Base-by-base conservation (phyloP, 2,113 vertebrate genomes). In the Acanthisitta chloris region DNA sequence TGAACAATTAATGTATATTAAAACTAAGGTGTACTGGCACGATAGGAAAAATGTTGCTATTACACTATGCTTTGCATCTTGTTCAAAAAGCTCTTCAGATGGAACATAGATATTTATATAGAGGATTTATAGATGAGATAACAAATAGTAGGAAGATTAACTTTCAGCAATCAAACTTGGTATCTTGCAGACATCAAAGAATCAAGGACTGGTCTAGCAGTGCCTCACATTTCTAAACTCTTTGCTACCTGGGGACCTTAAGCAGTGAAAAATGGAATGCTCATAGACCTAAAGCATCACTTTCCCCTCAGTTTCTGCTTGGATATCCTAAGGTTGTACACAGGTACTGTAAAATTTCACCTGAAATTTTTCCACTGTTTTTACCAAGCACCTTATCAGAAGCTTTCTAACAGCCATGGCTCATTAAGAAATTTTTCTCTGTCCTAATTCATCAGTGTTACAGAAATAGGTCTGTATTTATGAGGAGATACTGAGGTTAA, bases 61-160 rank as follows among this genome's bases (percentile, higher is more conserved):
- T 43, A 17, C 6, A 19, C 6, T 9, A 55, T 0, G 0, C 9
- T 71, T 58, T 23, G 28, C 12, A 10, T 45, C 67, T 81, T 67
- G 12, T 59, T 85, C 6, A 0, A 28, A 64, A 71, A 71, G 16
- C 26, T 43, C 12, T 58, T 67, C 42, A 59, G 18, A 6, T 1
- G 0, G 16, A 71, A 21, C 1, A 36, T 43, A n/a, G n/a, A n/a
- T n/a, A n/a, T 45, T 36, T 59, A 28, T 15, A 9, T 14, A 79
- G 26, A 86, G 6, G 31, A 72, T 34, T 67, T 65, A 48, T 4
- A 29, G 40, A 69, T 64, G 4, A 54, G 7, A 36, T 16, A 46
- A 45, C 28, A 81, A 74, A 71, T 4, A 31, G 5, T 25, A 46
- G 33, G 21, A 79, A 62, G 57, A 26, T 57, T 64, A 33, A 51